Percentiles rank a stretch among this genome's conserved stretches.
These are phyloP conservation scores for Sinelater perroti DNA, from an alignment of 2,888 invertebrate species.

Conservation along the genomic window DNA sequence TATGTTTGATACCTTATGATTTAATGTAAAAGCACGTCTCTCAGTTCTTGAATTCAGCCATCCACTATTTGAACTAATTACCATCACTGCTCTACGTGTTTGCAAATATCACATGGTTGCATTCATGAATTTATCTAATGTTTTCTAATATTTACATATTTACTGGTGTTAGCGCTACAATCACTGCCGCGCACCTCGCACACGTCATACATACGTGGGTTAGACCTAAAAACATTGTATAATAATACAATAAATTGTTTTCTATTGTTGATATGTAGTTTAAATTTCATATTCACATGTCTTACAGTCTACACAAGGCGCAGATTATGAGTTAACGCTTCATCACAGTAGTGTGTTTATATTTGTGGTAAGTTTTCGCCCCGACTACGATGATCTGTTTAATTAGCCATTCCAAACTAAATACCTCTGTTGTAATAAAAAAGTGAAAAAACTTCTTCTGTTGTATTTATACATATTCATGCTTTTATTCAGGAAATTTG, in stretches of 20 bases:
- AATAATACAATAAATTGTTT: conserved; percentile 52
- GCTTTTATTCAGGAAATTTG: conserved; percentile 68
- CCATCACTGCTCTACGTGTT: conserved; percentile 54
- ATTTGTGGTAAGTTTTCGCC: conserved; percentile 36
- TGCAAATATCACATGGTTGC: conserved; percentile 46
- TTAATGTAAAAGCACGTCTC: conserved; percentile 19
- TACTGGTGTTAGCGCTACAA: conserved; percentile 46
- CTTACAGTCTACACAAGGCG: conserved; percentile 1
- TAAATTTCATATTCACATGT: conserved; percentile 28
- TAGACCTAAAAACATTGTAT: conserved; percentile 29
- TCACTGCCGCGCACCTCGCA: conserved; percentile 55
- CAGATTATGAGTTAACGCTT: background rate
- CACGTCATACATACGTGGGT: conserved; percentile 20
- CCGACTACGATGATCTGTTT: conserved; percentile 24
- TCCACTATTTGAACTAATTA: conserved; percentile 15
- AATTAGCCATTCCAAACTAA: conserved; percentile 54
- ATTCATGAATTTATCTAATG: conserved; percentile 40
- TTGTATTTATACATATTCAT: too few species aligned
- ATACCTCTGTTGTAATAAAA: background rate
- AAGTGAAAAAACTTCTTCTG: too few species aligned
- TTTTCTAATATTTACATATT: conserved; percentile 26
- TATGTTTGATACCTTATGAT: conserved; percentile 5
- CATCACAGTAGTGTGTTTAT: background rate
- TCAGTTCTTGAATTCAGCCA: conserved; percentile 33
- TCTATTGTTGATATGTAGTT: conserved; percentile 52